Percentiles rank a stretch among this genome's conserved stretches.
Conservation (phyloP, 2,113 vertebrate species). For the Coryphaenoides rupestris region DNA sequence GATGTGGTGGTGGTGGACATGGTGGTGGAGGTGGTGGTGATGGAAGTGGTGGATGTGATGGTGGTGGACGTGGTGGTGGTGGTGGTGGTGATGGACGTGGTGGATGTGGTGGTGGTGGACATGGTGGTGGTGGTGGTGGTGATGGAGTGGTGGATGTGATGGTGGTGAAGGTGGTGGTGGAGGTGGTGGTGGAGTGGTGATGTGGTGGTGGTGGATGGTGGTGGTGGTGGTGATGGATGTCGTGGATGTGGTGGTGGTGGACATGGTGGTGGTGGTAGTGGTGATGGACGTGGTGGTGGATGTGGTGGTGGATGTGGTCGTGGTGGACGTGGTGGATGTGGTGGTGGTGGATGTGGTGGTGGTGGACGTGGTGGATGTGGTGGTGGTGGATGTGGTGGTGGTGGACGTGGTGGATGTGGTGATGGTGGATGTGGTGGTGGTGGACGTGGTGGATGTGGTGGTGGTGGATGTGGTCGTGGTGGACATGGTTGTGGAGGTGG, state of each 20-base stretch:
- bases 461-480: background rate
- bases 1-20: background rate
- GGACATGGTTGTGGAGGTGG: background rate
- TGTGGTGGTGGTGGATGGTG: background rate
- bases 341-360: background rate
- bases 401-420: background rate
- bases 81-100: background rate
- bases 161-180: background rate
- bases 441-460: background rate
- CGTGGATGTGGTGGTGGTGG: background rate
- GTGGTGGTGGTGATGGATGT: slow-evolving; percentile 2
- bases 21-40: background rate
- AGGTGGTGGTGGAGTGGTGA: background rate
- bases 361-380: too few species aligned
- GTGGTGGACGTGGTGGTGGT: background rate
- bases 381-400: background rate
- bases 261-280: background rate
- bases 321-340: background rate
- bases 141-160: background rate
- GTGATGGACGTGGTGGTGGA: background rate
- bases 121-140: background rate
- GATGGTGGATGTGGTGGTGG: background rate
- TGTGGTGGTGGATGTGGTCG: background rate
- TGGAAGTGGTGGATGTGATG: background rate
- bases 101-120: too few species aligned